Evolutionary conservation across 2,113 vertebrate genomes (phyloP).

Genomic region (Sylvia atricapilla): DNA sequence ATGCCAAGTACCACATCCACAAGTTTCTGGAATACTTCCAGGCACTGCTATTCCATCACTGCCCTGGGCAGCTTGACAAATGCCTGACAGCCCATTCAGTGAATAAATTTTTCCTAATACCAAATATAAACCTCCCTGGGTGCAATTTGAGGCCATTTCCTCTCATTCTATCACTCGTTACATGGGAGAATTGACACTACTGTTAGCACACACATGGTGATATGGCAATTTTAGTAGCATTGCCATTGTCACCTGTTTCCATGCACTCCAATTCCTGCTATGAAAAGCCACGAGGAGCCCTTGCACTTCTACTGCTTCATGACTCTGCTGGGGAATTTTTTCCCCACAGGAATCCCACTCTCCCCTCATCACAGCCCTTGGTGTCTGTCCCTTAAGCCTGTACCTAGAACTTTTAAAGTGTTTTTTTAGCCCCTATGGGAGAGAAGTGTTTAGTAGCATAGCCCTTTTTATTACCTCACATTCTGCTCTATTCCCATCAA

Average conservation of each 20-base stretch:
- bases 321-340: neutral
- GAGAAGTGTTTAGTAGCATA: neutral
- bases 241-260: neutral
- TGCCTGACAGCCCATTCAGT: neutral
- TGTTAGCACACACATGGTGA: neutral
- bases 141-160: neutral
- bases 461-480: neutral
- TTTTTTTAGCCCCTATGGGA: neutral
- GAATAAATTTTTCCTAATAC: neutral
- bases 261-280: too few species aligned
- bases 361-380: neutral
- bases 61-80: neutral
- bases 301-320: neutral
- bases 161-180: neutral
- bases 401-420: neutral
- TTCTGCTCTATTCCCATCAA: neutral
- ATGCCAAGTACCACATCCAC: neutral
- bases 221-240: fast-evolving
- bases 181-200: neutral
- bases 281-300: neutral
- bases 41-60: neutral
- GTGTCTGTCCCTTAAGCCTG: neutral
- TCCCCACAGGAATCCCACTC: neutral
- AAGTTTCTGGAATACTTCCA: neutral
- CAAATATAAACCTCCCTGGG: neutral